These are phyloP conservation scores for Mycalesis mineus DNA, from an alignment of 2,888 invertebrate genomes.

Conservation along the genomic window DNA sequence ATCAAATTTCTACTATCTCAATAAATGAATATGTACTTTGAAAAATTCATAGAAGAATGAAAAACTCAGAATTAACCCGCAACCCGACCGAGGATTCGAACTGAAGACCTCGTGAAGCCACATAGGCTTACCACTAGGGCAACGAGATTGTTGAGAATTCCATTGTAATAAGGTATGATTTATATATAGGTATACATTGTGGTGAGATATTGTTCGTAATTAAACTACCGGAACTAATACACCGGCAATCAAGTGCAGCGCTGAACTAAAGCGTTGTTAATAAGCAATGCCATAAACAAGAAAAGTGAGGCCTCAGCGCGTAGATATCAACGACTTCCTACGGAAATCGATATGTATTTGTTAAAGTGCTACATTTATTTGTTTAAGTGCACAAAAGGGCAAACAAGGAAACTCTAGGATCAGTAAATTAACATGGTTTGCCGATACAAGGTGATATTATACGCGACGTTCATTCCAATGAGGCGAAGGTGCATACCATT, in stretches of 20 bases:
- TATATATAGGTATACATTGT: no score
- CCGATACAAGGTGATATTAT: constrained; percentile 28
- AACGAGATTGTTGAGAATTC: no score
- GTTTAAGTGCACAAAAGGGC: constrained; percentile 19
- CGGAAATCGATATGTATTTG: not conserved
- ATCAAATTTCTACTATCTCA: no score
- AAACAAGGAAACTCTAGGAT: constrained; percentile 26
- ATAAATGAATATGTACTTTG: no score
- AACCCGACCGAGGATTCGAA: no score
- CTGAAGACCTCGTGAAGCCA: no score
- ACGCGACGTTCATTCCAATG: constrained; percentile 30
- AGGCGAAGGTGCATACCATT: constrained; percentile 21
- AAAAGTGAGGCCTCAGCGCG: not conserved
- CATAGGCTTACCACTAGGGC: no score
- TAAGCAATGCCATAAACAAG: not conserved
- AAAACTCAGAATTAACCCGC: no score
- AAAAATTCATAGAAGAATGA: no score
- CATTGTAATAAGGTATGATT: no score
- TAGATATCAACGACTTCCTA: constrained; percentile 10
- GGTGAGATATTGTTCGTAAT: not conserved
- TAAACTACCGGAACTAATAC: constrained; percentile 2
- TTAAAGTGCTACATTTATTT: no score
- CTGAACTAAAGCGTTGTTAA: not conserved
- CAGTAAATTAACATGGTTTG: constrained; percentile 21
- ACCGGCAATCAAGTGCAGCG: not conserved